phyloP scores from a whole-genome alignment of 2,113 vertebrate genomes.

The Pithys albifrons region DNA sequence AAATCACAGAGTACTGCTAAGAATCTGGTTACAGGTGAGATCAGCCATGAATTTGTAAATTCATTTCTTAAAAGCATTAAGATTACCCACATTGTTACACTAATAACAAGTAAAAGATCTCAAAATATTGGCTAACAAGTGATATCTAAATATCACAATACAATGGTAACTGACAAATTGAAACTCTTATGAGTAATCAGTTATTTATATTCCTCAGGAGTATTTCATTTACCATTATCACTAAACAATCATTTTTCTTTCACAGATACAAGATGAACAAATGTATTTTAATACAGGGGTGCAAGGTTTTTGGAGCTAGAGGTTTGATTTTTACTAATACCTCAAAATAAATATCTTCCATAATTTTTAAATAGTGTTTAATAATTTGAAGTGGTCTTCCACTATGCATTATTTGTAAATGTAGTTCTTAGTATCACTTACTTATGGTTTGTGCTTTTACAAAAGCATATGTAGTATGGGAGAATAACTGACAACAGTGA shows the following conservation, averaged over 20 bases:
- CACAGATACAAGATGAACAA: not conserved
- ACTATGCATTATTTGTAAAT: not conserved
- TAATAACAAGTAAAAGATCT: not conserved
- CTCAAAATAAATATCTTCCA: not conserved
- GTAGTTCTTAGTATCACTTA: not conserved
- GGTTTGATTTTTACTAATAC: not conserved
- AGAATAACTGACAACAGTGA: not conserved
- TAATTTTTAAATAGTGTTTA: not conserved
- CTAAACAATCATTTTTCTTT: not conserved
- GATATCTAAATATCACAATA: not conserved
- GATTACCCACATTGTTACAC: not conserved
- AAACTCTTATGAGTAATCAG: not conserved
- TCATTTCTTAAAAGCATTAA: not conserved
- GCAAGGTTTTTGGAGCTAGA: not conserved
- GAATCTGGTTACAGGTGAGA: conserved; percentile 87
- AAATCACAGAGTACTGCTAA: conserved; percentile 92
- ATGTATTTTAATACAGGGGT: not conserved
- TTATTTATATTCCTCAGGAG: not conserved
- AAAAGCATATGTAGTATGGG: not conserved
- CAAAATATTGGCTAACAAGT: not conserved
- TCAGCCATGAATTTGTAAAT: not conserved
- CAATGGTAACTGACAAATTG: not conserved
- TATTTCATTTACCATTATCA: not conserved
- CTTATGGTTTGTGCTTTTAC: not conserved
- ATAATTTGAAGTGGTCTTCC: not conserved